Conservation (phyloP, 2,888 invertebrate genomes). For the Enoplolaimus lenunculus region DNA sequence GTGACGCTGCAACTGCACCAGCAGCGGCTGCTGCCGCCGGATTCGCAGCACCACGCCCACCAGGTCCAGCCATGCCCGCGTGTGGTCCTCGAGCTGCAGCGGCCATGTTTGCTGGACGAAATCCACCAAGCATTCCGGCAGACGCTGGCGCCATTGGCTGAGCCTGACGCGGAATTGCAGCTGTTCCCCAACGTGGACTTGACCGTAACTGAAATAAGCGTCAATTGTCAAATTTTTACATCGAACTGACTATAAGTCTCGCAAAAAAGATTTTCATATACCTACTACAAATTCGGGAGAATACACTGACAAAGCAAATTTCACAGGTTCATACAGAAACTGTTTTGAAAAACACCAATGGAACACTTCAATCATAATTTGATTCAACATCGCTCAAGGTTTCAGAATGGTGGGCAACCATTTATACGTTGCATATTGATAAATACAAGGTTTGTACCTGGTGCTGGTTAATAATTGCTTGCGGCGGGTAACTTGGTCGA, state of each 20-base stretch:
- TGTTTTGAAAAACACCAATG: too few species aligned
- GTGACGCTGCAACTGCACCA: conserved; percentile 4
- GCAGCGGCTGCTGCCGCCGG: conserved; percentile 18
- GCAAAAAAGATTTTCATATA: too few species aligned
- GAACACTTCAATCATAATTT: too few species aligned
- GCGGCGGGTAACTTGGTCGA: conserved; percentile 10
- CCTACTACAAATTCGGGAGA: too few species aligned
- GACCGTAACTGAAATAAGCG: conserved; percentile 9
- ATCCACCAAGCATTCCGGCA: neutral
- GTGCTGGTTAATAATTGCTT: conserved; percentile 26
- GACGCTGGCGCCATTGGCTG: neutral
- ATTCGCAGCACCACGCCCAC: conserved; percentile 17
- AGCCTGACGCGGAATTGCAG: conserved; percentile 11
- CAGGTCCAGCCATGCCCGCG: conserved; percentile 23
- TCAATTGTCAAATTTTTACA: neutral
- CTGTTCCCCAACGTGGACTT: conserved; percentile 28
- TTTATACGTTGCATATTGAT: too few species aligned
- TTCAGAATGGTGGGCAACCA: too few species aligned
- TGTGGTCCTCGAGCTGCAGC: conserved; percentile 25
- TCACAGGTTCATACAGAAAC: too few species aligned
- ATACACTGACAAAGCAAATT: too few species aligned
- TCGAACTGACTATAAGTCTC: too few species aligned
- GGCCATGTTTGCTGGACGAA: neutral
- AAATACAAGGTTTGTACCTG: too few species aligned
- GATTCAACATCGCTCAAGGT: too few species aligned